These are phyloP conservation scores for Peucedramus taeniatus DNA, from an alignment of 2,113 vertebrate genomes.

Conservation along the genomic window DNA sequence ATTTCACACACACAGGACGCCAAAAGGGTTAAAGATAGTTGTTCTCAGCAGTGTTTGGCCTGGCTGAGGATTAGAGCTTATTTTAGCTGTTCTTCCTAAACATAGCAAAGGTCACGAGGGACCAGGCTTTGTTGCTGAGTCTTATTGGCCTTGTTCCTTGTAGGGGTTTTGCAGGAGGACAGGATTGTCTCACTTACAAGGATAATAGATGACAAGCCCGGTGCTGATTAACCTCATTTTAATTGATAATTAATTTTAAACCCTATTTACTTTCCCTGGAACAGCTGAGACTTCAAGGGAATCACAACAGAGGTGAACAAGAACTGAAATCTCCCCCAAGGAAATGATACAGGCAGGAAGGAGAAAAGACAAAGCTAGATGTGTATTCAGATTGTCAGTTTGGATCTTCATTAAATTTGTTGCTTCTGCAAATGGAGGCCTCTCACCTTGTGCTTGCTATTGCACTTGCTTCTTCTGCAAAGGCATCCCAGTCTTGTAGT, in stretches of 20 bases:
- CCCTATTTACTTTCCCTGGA: slow-evolving; percentile 70
- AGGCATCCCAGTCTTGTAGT: background rate
- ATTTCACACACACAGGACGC: background rate
- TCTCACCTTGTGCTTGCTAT: background rate
- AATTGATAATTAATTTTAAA: slow-evolving; percentile 79
- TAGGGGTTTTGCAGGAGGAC: slow-evolving; percentile 1
- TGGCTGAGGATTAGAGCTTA: slow-evolving; percentile 55
- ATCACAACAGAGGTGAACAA: slow-evolving; percentile 47
- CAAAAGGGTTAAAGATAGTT: slow-evolving; percentile 41
- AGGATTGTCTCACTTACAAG: slow-evolving; percentile 55
- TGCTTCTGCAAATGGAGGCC: background rate
- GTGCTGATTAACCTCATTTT: slow-evolving; percentile 74
- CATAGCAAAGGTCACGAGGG: slow-evolving; percentile 51
- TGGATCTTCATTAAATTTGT: background rate
- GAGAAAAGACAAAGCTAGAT: background rate
- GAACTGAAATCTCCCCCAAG: slow-evolving; percentile 36
- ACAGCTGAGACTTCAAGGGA: slow-evolving; percentile 68
- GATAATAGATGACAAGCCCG: slow-evolving; percentile 66
- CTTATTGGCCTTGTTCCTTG: slow-evolving; percentile 30
- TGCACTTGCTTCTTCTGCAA: background rate
- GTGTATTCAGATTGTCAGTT: background rate
- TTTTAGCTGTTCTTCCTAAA: slow-evolving; percentile 66
- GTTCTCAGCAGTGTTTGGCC: slow-evolving; percentile 35
- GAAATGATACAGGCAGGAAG: background rate
- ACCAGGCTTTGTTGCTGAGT: slow-evolving; percentile 36